These are phyloP conservation scores for Gandaritis pyraliata DNA, from an alignment of 2,888 invertebrate genomes.

Conservation along the genomic window DNA sequence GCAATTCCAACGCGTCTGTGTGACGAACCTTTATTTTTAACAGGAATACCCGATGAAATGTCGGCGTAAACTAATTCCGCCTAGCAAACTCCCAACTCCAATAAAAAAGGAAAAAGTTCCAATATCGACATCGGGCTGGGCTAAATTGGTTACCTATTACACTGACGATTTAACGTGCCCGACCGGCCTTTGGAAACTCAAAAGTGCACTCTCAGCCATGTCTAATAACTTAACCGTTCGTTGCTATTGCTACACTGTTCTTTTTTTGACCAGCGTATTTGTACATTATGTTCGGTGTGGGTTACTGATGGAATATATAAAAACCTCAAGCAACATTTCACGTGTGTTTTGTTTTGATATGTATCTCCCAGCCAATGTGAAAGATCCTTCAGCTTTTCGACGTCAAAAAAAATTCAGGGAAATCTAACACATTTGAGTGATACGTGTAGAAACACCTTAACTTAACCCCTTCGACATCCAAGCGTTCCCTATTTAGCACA, in stretches of 20 bases:
- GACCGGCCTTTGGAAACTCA: constrained; percentile 42
- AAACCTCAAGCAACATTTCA: too few species aligned
- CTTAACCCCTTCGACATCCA: constrained; percentile 4
- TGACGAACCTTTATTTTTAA: constrained; percentile 63
- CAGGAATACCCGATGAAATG: constrained; percentile 82
- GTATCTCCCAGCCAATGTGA: too few species aligned
- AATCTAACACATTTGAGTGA: not conserved
- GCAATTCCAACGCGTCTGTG: not conserved
- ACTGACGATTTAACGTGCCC: constrained; percentile 67
- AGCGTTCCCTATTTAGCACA: not conserved
- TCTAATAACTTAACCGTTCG: constrained; percentile 21
- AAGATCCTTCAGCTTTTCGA: too few species aligned
- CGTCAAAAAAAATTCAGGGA: not conserved
- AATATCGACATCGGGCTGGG: constrained; percentile 66
- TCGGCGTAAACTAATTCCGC: constrained; percentile 79
- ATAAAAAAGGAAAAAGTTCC: constrained; percentile 66
- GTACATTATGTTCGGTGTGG: too few species aligned
- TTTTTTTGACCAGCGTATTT: not conserved
- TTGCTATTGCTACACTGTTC: not conserved
- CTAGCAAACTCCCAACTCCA: constrained; percentile 76
- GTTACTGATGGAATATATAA: too few species aligned
- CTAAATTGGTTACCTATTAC: constrained; percentile 78
- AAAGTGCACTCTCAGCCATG: constrained; percentile 36
- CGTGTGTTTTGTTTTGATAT: too few species aligned
- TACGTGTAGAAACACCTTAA: not conserved